Base-by-base conservation (phyloP, 2,797 vertebrate species). In the Antrozous pallidus region DNA sequence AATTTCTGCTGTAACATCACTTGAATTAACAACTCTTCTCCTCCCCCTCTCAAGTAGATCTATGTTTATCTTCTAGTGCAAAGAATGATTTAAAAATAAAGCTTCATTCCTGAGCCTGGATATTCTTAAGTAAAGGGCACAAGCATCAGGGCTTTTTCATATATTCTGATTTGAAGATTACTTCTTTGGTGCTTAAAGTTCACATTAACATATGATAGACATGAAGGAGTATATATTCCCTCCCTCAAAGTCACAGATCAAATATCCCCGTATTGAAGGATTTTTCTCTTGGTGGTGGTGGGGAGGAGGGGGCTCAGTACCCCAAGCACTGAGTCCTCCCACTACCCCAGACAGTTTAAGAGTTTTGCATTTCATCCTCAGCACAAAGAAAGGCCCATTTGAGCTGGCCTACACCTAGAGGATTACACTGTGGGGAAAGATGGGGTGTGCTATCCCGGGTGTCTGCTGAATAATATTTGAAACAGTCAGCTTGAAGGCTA, bases 201-300 rank as follows among this genome's bases (percentile, higher is more conserved):
- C 97, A 97, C 96, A 97, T 97, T 97, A 97, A 94, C 97, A 97
- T 97, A 97, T 86, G 96, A 94, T 40, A 95, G 97, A 95, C 94
- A 91, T 18, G 82, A 85, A 89, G 47, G 82, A 89, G 73, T 85
- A 79, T 84, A 65, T 75, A 93, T 79, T 70, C 93, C 90, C 84
- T 88, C 92, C 54, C 88, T 88, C 14, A 13, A 95, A 97, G 94
- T 91, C 85, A 86, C 78, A 96, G 92, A 94, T 81, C 94, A 95
- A 95, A 93, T 51, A 91, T 33, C 70, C 67, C 79, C 26, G 77
- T 47, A 75, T 87, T 90, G 28, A 63, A 91, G 71, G 70, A 31
- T 51, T 82, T 54, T 70, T n/a, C 80, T 70, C 88, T 80, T 24
- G 8, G 40, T 16, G 47, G 45, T 12, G 45, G 20, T 4, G 6